Conservation (phyloP, 2,113 vertebrate genomes). For the Phoenicopterus ruber region DNA sequence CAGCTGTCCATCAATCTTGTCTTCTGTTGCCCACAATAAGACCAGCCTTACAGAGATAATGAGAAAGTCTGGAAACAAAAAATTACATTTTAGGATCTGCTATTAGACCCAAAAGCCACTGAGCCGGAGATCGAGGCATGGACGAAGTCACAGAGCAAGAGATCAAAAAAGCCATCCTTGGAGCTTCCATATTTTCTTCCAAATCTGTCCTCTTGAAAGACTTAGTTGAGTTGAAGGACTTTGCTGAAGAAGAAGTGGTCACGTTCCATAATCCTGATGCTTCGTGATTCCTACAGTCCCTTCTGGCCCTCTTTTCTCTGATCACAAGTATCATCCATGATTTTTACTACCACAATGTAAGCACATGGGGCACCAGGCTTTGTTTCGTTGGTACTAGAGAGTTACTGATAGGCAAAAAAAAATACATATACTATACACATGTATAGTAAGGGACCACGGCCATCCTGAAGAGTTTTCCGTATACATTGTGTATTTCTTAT, state of each 20-base stretch:
- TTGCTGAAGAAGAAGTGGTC: background rate
- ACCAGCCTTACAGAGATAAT: background rate
- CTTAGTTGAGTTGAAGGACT: background rate
- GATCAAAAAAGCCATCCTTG: accelerated
- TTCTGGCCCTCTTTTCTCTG: background rate
- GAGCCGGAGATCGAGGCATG: background rate
- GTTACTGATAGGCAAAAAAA: background rate
- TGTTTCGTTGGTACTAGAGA: background rate
- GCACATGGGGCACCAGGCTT: background rate
- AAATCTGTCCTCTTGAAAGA: no score
- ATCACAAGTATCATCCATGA: background rate
- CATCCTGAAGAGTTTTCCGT: background rate
- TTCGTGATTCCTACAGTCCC: no score
- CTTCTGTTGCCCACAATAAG: background rate
- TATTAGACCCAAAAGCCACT: background rate
- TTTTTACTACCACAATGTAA: background rate
- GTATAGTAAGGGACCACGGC: background rate
- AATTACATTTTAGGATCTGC: background rate
- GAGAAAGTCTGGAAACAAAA: background rate
- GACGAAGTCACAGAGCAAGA: background rate
- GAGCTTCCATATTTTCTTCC: background rate
- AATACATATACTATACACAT: background rate
- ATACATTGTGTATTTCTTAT: background rate
- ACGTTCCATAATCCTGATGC: background rate
- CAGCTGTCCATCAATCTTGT: background rate